These are phyloP conservation scores for Lordiphosa stackelbergi DNA, from an alignment of 1,140 invertebrate genomes.

Conservation along the genomic window DNA sequence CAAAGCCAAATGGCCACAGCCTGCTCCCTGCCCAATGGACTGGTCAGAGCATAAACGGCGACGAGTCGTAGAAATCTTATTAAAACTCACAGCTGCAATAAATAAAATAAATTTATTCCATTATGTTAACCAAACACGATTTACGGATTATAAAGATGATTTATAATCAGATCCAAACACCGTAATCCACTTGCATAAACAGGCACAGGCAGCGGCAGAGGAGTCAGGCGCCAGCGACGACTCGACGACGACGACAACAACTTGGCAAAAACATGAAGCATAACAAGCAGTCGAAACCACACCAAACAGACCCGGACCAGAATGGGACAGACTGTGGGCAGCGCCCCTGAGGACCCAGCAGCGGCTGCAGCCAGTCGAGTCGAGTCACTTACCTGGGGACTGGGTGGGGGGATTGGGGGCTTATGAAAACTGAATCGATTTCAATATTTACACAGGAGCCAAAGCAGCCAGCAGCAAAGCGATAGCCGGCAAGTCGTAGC, in stretches of 20 bases:
- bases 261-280: constrained; percentile 70
- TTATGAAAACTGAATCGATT: constrained; percentile 72
- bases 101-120: constrained; percentile 76
- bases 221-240: neutral
- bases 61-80: constrained; percentile 68
- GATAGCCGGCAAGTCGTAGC: constrained; percentile 9
- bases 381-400: constrained; percentile 40
- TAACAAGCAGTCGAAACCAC: constrained; percentile 59
- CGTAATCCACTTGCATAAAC: constrained; percentile 75
- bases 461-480: constrained; percentile 7
- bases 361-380: constrained; percentile 27
- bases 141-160: constrained; percentile 76
- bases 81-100: constrained; percentile 75
- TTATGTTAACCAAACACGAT: constrained; percentile 76
- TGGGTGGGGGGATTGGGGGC: constrained; percentile 11
- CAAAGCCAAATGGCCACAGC: constrained; percentile 25
- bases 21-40: constrained; percentile 3
- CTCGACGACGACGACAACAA: constrained; percentile 38
- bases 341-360: neutral
- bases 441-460: constrained; percentile 68
- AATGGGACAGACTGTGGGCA: constrained; percentile 9
- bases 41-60: constrained; percentile 25
- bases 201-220: constrained; percentile 31
- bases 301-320: constrained; percentile 16
- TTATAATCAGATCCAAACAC: constrained; percentile 75